These are phyloP conservation scores for Puntigrus tetrazona DNA, from an alignment of 2,113 vertebrate genomes.

Conservation along the genomic window DNA sequence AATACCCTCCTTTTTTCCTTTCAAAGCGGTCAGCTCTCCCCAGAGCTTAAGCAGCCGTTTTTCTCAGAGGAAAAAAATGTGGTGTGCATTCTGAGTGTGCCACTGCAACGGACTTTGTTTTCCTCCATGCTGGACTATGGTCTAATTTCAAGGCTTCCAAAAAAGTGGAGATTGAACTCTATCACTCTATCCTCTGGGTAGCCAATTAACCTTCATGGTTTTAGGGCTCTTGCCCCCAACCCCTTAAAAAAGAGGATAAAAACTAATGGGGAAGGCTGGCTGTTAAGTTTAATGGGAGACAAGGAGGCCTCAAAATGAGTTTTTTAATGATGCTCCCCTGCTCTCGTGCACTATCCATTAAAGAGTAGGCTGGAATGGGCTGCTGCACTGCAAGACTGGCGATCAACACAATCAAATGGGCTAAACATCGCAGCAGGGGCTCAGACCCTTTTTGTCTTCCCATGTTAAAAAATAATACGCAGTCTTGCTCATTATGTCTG, in stretches of 20 bases:
- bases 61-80: background rate
- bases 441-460: slow-evolving; percentile 52
- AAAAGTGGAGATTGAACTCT: slow-evolving; percentile 52
- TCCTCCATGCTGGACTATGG: slow-evolving; percentile 6
- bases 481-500: slow-evolving; percentile 52
- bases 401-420: slow-evolving; percentile 48
- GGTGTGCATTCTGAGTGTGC: slow-evolving; percentile 1
- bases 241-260: slow-evolving; percentile 66
- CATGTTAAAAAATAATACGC: slow-evolving; percentile 19
- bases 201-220: slow-evolving; percentile 66
- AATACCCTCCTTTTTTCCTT: slow-evolving; percentile 11
- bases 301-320: slow-evolving; percentile 69
- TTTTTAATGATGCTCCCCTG: slow-evolving; percentile 73
- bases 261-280: slow-evolving; percentile 71
- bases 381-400: background rate
- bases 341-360: slow-evolving; percentile 70
- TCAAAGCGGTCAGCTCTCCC: slow-evolving; percentile 29
- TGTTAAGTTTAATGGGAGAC: slow-evolving; percentile 74
- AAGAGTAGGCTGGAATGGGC: slow-evolving; percentile 59
- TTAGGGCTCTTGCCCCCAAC: slow-evolving; percentile 59
- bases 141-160: slow-evolving; percentile 34
- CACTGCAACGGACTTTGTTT: slow-evolving; percentile 22
- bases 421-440: slow-evolving; percentile 44
- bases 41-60: slow-evolving; percentile 34
- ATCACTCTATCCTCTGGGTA: slow-evolving; percentile 47